Base-by-base conservation (phyloP, 2,888 invertebrate species). In the Julus scandinavius region DNA sequence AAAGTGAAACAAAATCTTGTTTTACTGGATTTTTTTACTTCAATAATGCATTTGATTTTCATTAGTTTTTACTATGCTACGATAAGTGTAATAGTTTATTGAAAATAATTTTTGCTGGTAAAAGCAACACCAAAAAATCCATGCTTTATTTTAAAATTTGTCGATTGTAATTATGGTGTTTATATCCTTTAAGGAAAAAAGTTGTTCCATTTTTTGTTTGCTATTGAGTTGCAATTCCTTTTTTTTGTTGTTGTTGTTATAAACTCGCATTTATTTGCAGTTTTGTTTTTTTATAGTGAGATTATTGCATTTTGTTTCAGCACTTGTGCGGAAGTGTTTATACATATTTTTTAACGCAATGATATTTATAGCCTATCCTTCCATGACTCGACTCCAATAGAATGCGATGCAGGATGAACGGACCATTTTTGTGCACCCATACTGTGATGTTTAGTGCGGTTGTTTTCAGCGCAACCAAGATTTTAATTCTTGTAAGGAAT, bases 211-310 rank as follows among this genome's bases (percentile, higher is more conserved):
- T 29, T 29, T 29, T 29, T 29, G 29, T 29, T 29, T 29, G 29
- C 29, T 29, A 6, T 72, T 7, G 45, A 45, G 45, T 45, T 45
- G 45, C 45, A 45, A 45, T 45, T n/a, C 72, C 20, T 29, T 54
- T 17, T 9, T 1, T 29, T 29, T 72, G 29, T 29, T 2, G n/a
- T 72, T 72, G 72, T 20, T 20, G 72, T 72, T 72, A 20, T 72
- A 20, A 72, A 72, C 72, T 72, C 72, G 72, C 72, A 72, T 72
- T 72, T 29, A 72, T 29, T 72, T 72, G 72, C 72, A 20, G 29
- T n/a, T 20, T 72, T 20, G 58, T 63, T 29, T 72, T 58, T 72
- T 72, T n/a, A 72, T 72, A 72, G 72, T 72, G 72, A 72, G 72
- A 72, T 72, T 72, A 72, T 72, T 1, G 72, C 29, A 72, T 72